Evolutionary conservation across 2,113 vertebrate genomes (phyloP).

Genomic region (Notarius lentiginosus): DNA sequence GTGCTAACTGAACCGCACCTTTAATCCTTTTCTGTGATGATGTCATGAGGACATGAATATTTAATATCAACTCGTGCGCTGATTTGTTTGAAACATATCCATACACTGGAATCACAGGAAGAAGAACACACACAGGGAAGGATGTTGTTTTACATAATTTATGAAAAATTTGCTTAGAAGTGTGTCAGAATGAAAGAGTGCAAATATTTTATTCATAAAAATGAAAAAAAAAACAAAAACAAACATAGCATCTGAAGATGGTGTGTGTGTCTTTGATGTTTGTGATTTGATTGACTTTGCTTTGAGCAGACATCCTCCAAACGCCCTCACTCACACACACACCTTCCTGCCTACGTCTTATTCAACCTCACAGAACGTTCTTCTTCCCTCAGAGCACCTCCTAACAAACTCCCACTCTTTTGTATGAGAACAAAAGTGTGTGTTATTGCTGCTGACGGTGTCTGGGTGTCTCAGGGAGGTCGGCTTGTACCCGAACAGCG

Average conservation of each 20-base stretch:
- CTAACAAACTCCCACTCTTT: background rate
- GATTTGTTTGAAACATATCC: background rate
- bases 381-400: background rate
- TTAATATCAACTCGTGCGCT: background rate
- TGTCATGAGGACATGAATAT: background rate
- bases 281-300: slow-evolving; percentile 19
- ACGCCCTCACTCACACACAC: background rate
- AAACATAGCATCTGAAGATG: background rate
- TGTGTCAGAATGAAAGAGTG: background rate
- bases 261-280: slow-evolving; percentile 6
- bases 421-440: slow-evolving; percentile 17
- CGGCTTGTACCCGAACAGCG: background rate
- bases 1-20: background rate
- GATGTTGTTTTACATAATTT: background rate
- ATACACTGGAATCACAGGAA: background rate
- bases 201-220: slow-evolving; percentile 2
- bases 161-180: background rate
- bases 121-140: background rate
- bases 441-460: slow-evolving; percentile 17
- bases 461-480: background rate
- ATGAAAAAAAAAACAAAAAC: background rate
- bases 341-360: background rate
- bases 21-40: background rate
- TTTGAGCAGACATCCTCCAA: slow-evolving; percentile 3
- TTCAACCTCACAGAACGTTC: background rate